phyloP scores from a whole-genome alignment of 1,140 invertebrate species.

The Drosophila erecta region DNA sequence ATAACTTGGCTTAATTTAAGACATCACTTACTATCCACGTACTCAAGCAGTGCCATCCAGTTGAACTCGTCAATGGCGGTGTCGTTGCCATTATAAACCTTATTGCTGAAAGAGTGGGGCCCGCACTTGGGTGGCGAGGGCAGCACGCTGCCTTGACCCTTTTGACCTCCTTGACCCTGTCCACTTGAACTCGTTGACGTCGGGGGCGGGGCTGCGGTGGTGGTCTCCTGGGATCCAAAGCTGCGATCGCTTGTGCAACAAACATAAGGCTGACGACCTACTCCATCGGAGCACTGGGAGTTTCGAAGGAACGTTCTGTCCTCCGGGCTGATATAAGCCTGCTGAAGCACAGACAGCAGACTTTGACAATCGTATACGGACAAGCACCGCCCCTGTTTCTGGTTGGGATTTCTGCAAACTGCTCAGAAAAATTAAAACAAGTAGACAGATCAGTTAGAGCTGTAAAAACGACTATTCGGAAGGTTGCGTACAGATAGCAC shows the following conservation, averaged over 20 bases:
- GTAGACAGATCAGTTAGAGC: too few species aligned
- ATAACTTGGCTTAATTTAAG: not conserved
- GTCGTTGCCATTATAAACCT: constrained; percentile 80
- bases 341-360: constrained; percentile 48
- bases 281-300: constrained; percentile 66
- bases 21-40: constrained; percentile 69
- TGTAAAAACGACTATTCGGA: too few species aligned
- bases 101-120: constrained; percentile 51
- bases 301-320: constrained; percentile 55
- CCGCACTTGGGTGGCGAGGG: constrained; percentile 68
- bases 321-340: constrained; percentile 6
- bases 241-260: constrained; percentile 66
- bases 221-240: not conserved
- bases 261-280: constrained; percentile 58
- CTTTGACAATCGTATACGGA: constrained; percentile 75
- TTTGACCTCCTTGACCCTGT: constrained; percentile 16
- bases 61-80: constrained; percentile 86
- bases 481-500: too few species aligned
- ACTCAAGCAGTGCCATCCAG: constrained; percentile 88
- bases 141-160: constrained; percentile 37
- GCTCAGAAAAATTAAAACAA: not conserved
- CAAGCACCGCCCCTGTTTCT: constrained; percentile 56
- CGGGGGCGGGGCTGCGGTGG: constrained; percentile 5
- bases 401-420: constrained; percentile 73
- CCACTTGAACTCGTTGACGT: constrained; percentile 14